Percentiles rank a stretch among this genome's conserved stretches.
Conservation (phyloP, 53 echinoderm and acorn worm genomes). For the Apostichopus leukothele region DNA sequence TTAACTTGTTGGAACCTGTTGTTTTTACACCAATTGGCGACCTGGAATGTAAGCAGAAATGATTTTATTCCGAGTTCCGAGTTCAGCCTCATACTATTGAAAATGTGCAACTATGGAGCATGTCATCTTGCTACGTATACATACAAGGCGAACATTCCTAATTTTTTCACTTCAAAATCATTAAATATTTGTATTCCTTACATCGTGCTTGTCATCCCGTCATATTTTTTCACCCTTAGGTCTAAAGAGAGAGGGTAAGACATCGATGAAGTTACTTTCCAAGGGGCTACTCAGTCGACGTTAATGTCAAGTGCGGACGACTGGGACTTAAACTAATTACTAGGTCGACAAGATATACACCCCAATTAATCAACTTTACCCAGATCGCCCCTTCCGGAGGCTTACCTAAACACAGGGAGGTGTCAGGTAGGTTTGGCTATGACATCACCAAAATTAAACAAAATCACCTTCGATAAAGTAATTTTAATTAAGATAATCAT, state of each 20-base stretch:
- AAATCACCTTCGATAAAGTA: conserved; percentile 25
- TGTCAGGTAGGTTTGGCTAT: conserved; percentile 13
- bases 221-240: background rate
- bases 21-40: too few species aligned
- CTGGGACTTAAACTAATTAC: conserved; percentile 15
- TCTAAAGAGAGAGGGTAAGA: background rate
- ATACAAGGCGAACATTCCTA: too few species aligned
- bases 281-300: background rate
- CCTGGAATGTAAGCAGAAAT: too few species aligned
- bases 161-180: too few species aligned
- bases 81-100: too few species aligned
- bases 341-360: conserved; percentile 15
- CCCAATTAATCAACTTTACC: conserved; percentile 38
- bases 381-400: conserved; percentile 11
- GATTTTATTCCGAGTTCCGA: too few species aligned
- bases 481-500: conserved; percentile 39
- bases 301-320: background rate
- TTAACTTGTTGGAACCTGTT: too few species aligned
- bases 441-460: conserved; percentile 24
- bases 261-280: background rate
- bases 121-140: too few species aligned
- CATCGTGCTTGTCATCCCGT: background rate
- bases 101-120: too few species aligned
- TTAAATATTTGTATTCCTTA: too few species aligned
- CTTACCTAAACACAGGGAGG: conserved; percentile 22